These are phyloP conservation scores for Sebastiscus tertius DNA, from an alignment of 2,797 vertebrate species.

Conservation along the genomic window DNA sequence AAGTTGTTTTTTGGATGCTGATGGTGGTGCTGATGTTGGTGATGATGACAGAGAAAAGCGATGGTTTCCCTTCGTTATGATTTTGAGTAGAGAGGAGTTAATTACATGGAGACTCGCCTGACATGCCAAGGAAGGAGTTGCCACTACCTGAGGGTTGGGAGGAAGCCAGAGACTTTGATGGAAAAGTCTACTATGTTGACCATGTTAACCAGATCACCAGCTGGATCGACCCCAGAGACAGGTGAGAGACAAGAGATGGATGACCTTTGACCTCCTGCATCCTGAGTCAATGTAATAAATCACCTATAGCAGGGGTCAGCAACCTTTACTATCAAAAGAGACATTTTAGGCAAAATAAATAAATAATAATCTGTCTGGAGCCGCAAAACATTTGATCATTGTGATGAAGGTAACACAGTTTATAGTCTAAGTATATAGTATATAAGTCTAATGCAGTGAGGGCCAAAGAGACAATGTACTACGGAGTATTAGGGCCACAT, in stretches of 20 bases:
- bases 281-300: no score
- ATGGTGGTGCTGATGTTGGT: not conserved
- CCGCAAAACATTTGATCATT: no score
- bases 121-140: slow-evolving; percentile 96
- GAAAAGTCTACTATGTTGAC: slow-evolving; percentile 96
- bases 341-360: no score
- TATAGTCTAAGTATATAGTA: no score
- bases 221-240: slow-evolving; percentile 98
- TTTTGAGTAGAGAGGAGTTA: slow-evolving; percentile 69
- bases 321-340: no score
- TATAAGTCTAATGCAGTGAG: no score
- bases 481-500: no score
- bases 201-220: slow-evolving; percentile 92
- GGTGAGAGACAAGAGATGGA: slow-evolving; percentile 75
- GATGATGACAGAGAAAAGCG: slow-evolving; percentile 60
- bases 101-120: slow-evolving; percentile 87
- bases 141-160: slow-evolving; percentile 98
- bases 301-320: no score
- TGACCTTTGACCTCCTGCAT: slow-evolving; percentile 19
- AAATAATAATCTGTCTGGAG: no score
- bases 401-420: no score
- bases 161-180: slow-evolving; percentile 95
- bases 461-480: no score
- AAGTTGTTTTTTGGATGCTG: not conserved
- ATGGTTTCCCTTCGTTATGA: slow-evolving; percentile 65